Evolutionary conservation across 2,797 vertebrate genomes (phyloP).

Genomic region (Lepus oiostolus): DNA sequence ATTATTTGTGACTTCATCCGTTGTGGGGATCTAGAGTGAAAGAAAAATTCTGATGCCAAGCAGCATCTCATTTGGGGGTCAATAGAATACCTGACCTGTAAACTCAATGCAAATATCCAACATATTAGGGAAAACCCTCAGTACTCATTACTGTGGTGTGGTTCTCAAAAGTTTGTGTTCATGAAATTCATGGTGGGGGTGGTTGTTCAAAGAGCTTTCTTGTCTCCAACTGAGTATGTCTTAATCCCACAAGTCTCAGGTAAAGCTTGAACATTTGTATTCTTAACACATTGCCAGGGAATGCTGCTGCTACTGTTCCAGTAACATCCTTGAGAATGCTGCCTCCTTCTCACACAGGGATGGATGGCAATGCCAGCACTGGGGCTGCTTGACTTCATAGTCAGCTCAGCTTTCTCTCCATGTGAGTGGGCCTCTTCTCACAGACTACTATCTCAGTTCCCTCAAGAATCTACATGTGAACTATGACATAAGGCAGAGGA

Average conservation of each 20-base stretch:
- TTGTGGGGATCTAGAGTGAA: neutral
- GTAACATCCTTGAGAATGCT: neutral
- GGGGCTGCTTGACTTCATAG: neutral
- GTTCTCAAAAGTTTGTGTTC: neutral
- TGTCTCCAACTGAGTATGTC: neutral
- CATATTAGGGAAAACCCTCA: neutral
- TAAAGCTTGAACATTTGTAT: neutral
- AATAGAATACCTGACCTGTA: neutral
- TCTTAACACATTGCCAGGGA: neutral
- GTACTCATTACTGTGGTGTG: neutral
- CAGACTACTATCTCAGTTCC: neutral
- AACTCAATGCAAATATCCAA: neutral
- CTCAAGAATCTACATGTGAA: neutral
- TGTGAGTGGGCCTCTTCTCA: neutral
- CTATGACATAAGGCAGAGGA: neutral
- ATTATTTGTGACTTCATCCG: neutral
- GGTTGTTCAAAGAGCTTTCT: neutral
- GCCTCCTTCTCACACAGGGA: accelerated
- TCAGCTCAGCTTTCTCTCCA: neutral
- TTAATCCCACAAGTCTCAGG: neutral
- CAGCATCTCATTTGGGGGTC: neutral
- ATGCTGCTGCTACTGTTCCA: neutral
- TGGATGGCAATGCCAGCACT: neutral
- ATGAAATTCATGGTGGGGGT: neutral
- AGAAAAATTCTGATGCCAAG: neutral